A percentile compares a stretch with the other conserved stretches of the same genome.
Evolutionary conservation across 2,888 invertebrate species (phyloP).

Genomic region (Odontocerum albicorne): DNA sequence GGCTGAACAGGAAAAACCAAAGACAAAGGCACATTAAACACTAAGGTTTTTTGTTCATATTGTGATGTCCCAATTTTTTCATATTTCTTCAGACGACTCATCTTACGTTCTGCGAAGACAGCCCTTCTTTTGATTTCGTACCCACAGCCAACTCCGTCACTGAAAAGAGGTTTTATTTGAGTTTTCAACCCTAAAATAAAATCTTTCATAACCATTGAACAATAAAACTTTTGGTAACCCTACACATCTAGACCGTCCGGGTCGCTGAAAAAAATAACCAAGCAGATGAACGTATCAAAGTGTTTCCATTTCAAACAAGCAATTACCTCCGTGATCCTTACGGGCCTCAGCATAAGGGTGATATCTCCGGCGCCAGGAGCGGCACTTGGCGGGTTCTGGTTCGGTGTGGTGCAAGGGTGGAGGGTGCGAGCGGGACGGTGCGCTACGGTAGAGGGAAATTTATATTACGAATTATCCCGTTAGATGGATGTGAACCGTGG

Average conservation of each 20-base stretch:
- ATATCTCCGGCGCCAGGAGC: slow-evolving; percentile 21
- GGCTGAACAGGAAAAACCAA: too few relatives aligned
- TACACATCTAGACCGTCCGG: neutral
- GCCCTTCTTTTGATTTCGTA: too few relatives aligned
- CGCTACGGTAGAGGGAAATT: slow-evolving; percentile 21
- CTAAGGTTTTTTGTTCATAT: too few relatives aligned
- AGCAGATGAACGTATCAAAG: slow-evolving; percentile 33
- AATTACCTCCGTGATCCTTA: slow-evolving; percentile 29
- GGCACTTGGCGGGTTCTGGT: slow-evolving; percentile 38
- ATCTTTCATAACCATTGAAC: too few relatives aligned
- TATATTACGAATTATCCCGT: slow-evolving; percentile 35
- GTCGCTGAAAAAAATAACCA: slow-evolving; percentile 22
- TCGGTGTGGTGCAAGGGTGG: slow-evolving; percentile 18
- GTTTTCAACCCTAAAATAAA: too few relatives aligned
- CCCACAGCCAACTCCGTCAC: too few relatives aligned
- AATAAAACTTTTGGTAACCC: slow-evolving; percentile 9
- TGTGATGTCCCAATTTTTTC: too few relatives aligned
- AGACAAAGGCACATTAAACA: too few relatives aligned
- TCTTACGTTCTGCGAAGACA: too few relatives aligned
- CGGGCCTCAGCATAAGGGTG: slow-evolving; percentile 21
- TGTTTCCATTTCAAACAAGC: slow-evolving; percentile 34
- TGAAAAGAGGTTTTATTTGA: too few relatives aligned
- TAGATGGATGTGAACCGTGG: slow-evolving; percentile 27
- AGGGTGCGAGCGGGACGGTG: neutral
- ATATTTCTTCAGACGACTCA: too few relatives aligned